Percentiles rank a stretch among this genome's conserved stretches.
These are phyloP conservation scores for Typhlichthys subterraneus DNA, from an alignment of 2,797 vertebrate species.

Conservation along the genomic window DNA sequence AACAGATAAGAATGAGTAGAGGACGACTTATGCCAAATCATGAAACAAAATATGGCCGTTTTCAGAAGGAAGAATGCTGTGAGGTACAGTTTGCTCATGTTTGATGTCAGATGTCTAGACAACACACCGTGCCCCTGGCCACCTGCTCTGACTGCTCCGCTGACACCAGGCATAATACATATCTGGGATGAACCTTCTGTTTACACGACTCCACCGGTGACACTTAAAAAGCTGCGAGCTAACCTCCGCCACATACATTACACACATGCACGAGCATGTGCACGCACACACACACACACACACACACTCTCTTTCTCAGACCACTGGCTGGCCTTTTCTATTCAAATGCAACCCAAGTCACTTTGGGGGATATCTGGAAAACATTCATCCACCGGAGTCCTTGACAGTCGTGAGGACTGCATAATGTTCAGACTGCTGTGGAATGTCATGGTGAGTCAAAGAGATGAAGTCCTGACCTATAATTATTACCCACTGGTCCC, in stretches of 20 bases:
- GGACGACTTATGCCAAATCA: constrained; percentile 40
- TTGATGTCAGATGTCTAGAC: constrained; percentile 65
- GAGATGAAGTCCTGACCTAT: constrained; percentile 79
- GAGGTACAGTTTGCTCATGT: constrained; percentile 61
- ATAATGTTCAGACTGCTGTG: constrained; percentile 66
- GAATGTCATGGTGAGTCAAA: constrained; percentile 75
- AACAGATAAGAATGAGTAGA: constrained; percentile 21
- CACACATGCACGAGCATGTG: no score
- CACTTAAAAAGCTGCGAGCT: constrained; percentile 35
- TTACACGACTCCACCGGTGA: constrained; percentile 59
- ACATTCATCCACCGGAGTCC: constrained; percentile 62
- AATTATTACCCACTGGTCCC: constrained; percentile 77
- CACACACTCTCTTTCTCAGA: neutral
- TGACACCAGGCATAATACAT: constrained; percentile 57
- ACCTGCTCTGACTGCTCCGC: constrained; percentile 70
- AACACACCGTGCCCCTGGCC: constrained; percentile 59
- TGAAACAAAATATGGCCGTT: constrained; percentile 49
- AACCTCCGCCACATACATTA: constrained; percentile 31
- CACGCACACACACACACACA: no score
- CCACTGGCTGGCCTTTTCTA: constrained; percentile 41
- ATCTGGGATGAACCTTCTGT: constrained; percentile 59
- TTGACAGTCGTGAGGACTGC: constrained; percentile 64
- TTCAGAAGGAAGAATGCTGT: constrained; percentile 56
- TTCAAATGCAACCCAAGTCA: constrained; percentile 35
- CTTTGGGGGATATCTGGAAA: constrained; percentile 66